Conservation (phyloP, 2,888 invertebrate species). For the Orchesella flavescens region DNA sequence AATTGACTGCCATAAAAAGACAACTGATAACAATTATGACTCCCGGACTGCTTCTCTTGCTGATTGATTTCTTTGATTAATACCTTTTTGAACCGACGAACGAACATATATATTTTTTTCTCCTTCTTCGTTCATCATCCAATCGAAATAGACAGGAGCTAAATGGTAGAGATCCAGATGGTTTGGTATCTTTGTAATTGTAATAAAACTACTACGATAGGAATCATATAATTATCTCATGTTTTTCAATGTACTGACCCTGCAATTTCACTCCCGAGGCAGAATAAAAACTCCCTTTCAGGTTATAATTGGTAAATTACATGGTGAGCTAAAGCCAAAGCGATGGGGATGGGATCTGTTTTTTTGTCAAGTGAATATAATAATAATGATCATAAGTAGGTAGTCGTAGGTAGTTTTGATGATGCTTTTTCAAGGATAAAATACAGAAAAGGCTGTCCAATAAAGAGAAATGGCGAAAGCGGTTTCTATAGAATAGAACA, state of each 20-base stretch:
- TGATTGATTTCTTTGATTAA: constrained; percentile 61
- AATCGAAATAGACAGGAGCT: neutral
- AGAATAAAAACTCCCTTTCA: constrained; percentile 54
- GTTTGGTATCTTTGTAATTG: constrained; percentile 17
- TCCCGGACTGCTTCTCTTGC: constrained; percentile 47
- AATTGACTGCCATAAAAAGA: constrained; percentile 59
- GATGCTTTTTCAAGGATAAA: constrained; percentile 29
- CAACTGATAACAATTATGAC: constrained; percentile 54
- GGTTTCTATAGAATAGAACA: neutral
- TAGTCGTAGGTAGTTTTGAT: too few relatives aligned
- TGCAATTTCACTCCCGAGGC: constrained; percentile 52
- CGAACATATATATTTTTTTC: neutral
- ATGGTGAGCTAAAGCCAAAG: constrained; percentile 44
- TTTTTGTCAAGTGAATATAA: constrained; percentile 53
- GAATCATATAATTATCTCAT: constrained; percentile 58
- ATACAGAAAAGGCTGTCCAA: constrained; percentile 2
- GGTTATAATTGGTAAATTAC: constrained; percentile 62
- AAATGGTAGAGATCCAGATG: constrained; percentile 38
- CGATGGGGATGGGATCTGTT: constrained; percentile 22
- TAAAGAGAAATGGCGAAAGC: constrained; percentile 2
- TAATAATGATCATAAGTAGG: constrained; percentile 17
- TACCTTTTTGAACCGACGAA: constrained; percentile 41
- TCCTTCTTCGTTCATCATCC: neutral
- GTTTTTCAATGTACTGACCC: constrained; percentile 51
- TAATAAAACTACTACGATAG: constrained; percentile 33